Base-by-base conservation (phyloP, 2,113 vertebrate genomes). In the Turnix velox region DNA sequence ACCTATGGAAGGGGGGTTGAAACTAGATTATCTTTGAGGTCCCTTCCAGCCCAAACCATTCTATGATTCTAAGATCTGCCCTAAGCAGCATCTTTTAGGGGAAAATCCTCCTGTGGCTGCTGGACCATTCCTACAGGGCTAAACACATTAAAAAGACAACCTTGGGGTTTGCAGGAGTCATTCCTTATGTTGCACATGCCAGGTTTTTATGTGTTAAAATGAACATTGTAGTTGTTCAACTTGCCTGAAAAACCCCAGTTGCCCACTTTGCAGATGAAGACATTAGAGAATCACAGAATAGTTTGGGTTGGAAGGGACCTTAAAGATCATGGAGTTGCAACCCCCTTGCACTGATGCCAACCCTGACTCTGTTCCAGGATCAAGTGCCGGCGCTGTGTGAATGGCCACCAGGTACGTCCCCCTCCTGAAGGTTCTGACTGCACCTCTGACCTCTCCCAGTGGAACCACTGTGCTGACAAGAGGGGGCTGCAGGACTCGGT, bases 381-480 rank as follows among this genome's bases (percentile, higher is more conserved):
- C 92, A 98, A 97, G 58, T 99, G 99, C 77, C 96, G 96, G 9
- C 98, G 99, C 86, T 99, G 99, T 77, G 98, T 99, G 74, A 99
- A 99, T 0, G 96, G 97, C 43, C 98, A 93, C 54, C 98, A 99
- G 97, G 97, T 98, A 3, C 94, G 98, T 30, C 97, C 98, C 3
- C 99, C 99, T 45, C 96, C 98, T 0, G 98, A 98, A 1, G 98
- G 97, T 12, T 97, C 98, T 0, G 99, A 99, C 97, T 99, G 99
- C 35, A 99, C 98, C 68, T 98, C 98, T 16, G 98, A 99, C 94
- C 96, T 99, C 27, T 99, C 99, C 30, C 98, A 99, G 95, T 99
- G 99, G 99, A 97, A 99, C 63, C 99, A 99, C 88, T 98, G 98
- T 62, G 98, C 97, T 0, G 98, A 99, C 63, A 99, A 98, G 94